Evolutionary conservation across 2,888 invertebrate genomes (phyloP).

Genomic region (Apamea crenata): DNA sequence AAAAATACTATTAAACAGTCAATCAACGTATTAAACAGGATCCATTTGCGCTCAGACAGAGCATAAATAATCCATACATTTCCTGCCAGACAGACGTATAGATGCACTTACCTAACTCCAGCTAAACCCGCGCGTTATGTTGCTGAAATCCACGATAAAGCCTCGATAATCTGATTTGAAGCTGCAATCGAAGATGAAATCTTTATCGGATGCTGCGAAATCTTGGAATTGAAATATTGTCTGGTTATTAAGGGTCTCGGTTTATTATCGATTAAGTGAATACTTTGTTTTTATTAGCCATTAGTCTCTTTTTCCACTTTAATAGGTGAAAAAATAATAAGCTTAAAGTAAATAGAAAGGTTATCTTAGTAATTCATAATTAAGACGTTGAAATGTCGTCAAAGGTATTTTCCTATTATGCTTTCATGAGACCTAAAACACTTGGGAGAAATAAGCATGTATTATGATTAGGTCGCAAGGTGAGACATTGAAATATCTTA

Average conservation of each 20-base stretch:
- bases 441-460: not conserved
- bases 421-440: not conserved
- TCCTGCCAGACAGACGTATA: constrained; percentile 28
- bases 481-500: too few species aligned
- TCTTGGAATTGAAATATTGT: constrained; percentile 3
- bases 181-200: constrained; percentile 3
- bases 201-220: constrained; percentile 12
- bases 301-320: too few species aligned
- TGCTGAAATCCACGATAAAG: constrained; percentile 35
- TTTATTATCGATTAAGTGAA: not conserved
- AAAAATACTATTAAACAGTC: constrained; percentile 1
- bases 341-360: not conserved
- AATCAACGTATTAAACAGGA: constrained; percentile 21
- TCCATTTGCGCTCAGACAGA: constrained; percentile 27
- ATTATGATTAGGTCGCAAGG: too few species aligned
- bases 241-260: not conserved
- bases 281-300: not conserved
- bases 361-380: not conserved
- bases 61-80: constrained; percentile 41
- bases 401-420: not conserved
- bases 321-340: too few species aligned
- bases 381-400: not conserved
- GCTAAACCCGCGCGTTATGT: not conserved
- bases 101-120: not conserved
- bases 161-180: constrained; percentile 37